Conservation (phyloP, 2,113 vertebrate species). For the Poeciliopsis occidentalis region DNA sequence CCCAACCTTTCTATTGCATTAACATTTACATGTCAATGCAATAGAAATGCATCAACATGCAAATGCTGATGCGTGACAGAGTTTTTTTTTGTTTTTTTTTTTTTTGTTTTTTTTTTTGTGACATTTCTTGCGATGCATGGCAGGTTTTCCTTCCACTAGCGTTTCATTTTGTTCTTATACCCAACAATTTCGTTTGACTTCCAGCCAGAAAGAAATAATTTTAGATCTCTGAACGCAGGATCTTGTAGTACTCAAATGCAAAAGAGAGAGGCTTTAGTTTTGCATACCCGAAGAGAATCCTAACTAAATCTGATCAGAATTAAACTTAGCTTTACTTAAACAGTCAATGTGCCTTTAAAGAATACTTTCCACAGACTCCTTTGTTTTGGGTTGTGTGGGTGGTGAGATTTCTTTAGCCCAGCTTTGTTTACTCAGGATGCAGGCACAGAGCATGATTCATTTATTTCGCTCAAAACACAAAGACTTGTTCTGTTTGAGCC, state of each 20-base stretch:
- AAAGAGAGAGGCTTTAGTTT: background rate
- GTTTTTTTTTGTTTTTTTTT: too few species aligned
- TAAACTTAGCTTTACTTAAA: background rate
- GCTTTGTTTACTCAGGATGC: constrained; percentile 28
- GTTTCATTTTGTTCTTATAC: background rate
- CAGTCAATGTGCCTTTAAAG: background rate
- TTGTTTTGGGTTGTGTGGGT: constrained; percentile 11
- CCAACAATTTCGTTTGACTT: background rate
- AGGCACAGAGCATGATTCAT: background rate
- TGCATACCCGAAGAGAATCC: background rate
- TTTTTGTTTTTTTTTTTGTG: background rate
- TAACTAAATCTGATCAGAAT: background rate
- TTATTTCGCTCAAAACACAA: background rate
- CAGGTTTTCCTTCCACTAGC: background rate
- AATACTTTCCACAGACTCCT: constrained; percentile 16
- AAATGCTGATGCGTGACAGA: too few species aligned
- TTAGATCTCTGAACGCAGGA: background rate
- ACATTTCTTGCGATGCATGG: constrained; percentile 48
- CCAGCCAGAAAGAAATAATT: background rate
- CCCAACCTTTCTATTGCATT: constrained; percentile 5
- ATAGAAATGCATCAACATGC: background rate
- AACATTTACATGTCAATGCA: constrained; percentile 29
- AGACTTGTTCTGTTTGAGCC: constrained; percentile 27
- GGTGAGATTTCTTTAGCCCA: constrained; percentile 11
- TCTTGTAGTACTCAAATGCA: background rate